phyloP scores from a whole-genome alignment of 1,140 invertebrate species.

The Leguminivora glycinivorella region DNA sequence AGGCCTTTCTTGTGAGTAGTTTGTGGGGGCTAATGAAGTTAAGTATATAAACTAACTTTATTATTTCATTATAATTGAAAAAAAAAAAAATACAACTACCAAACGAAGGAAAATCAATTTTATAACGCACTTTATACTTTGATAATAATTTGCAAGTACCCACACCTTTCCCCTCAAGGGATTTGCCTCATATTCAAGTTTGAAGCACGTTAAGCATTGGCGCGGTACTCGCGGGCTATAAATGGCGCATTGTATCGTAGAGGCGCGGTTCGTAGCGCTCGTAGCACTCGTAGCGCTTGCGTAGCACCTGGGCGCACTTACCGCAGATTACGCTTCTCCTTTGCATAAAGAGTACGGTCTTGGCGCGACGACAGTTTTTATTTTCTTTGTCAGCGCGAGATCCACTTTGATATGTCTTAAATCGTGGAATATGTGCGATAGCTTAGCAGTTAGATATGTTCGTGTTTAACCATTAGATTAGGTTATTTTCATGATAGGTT shows the following conservation, averaged over 20 bases:
- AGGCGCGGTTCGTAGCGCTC: constrained; percentile 23
- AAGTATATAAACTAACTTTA: too few relatives aligned
- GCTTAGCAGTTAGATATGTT: background rate
- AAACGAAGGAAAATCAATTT: background rate
- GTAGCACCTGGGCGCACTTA: constrained; percentile 50
- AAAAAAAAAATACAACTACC: too few relatives aligned
- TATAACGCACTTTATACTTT: background rate
- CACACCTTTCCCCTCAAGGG: background rate
- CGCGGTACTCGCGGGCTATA: constrained; percentile 16
- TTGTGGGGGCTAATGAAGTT: too few relatives aligned
- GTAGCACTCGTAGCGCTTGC: constrained; percentile 39
- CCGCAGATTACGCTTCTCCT: constrained; percentile 43
- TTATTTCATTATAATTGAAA: too few relatives aligned
- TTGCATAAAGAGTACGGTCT: constrained; percentile 44
- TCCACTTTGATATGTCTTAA: constrained; percentile 25
- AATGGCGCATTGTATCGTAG: constrained; percentile 19
- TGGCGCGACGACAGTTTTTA: constrained; percentile 22
- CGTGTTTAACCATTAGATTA: too few relatives aligned
- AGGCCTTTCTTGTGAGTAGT: too few relatives aligned
- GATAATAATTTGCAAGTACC: background rate
- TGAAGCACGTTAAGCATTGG: constrained; percentile 11
- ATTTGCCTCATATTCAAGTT: constrained; percentile 21
- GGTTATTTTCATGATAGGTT: too few relatives aligned
- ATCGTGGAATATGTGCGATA: constrained; percentile 11
- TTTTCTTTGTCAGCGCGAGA: constrained; percentile 23